Percentiles rank a stretch among this genome's conserved stretches.
Evolutionary conservation across 53 echinoderm and acorn worm genomes (phyloP).

Genomic region (Patiria pectinifera): DNA sequence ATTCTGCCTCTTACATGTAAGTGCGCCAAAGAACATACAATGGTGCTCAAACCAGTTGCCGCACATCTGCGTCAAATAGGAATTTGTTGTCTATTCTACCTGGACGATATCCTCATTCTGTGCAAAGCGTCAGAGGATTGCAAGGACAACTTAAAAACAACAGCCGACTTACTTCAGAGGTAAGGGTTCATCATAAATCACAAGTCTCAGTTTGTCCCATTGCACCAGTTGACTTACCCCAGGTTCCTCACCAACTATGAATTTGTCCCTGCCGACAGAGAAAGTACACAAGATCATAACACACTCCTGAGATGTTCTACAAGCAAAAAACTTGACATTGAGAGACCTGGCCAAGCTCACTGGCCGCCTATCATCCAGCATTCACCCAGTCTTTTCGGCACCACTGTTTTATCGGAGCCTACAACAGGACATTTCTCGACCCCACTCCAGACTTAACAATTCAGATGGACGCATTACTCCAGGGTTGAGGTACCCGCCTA

Average conservation of each 20-base stretch:
- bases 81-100: slow-evolving; percentile 24
- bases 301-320: too few relatives aligned
- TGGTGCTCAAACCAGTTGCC: too few relatives aligned
- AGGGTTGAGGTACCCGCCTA: slow-evolving; percentile 4
- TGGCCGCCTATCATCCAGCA: background rate
- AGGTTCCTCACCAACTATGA: background rate
- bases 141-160: background rate
- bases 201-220: background rate
- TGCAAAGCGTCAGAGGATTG: slow-evolving; percentile 24
- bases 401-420: slow-evolving; percentile 11
- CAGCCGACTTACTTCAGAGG: background rate
- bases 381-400: slow-evolving; percentile 28
- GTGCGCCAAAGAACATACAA: slow-evolving; percentile 12
- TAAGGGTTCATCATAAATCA: slow-evolving; percentile 1
- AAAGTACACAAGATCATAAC: background rate
- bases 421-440: background rate
- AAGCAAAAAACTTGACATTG: too few relatives aligned
- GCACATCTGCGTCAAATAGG: slow-evolving; percentile 3
- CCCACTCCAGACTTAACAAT: background rate
- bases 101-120: background rate
- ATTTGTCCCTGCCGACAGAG: background rate
- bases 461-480: background rate
- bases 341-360: too few relatives aligned
- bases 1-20: background rate
- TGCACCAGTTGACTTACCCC: too few relatives aligned